phyloP scores from a whole-genome alignment of 2,888 invertebrate species.

The Villa cingulata region DNA sequence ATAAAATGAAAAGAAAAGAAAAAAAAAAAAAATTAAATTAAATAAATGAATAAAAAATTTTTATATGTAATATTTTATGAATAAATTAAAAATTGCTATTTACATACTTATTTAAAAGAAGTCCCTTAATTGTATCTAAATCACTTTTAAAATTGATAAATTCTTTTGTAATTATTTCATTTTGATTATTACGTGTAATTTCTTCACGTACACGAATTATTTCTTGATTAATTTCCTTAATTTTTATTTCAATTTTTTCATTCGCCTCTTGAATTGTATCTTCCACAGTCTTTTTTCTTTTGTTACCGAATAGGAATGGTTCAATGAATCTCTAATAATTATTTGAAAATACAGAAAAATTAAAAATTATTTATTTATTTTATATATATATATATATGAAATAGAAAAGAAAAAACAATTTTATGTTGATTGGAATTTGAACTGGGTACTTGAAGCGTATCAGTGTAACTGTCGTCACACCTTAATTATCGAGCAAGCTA shows the following conservation, averaged over 20 bases:
- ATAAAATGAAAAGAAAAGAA: no score
- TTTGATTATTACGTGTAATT: constrained; percentile 39
- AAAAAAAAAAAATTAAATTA: no score
- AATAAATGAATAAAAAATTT: background rate
- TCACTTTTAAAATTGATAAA: constrained; percentile 54
- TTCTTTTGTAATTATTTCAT: constrained; percentile 42
- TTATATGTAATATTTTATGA: background rate
- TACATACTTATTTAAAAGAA: constrained; percentile 55
- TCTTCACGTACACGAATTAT: constrained; percentile 52
- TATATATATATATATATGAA: background rate
- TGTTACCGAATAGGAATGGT: constrained; percentile 53
- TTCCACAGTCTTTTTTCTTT: constrained; percentile 49
- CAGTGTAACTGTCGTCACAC: no score
- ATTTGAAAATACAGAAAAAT: no score
- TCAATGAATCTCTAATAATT: constrained; percentile 52
- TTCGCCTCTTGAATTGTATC: constrained; percentile 55
- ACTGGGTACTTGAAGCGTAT: no score
- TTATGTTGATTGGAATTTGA: no score
- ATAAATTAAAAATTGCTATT: no score
- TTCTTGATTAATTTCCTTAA: constrained; percentile 48
- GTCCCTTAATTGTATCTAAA: constrained; percentile 56
- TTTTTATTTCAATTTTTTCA: constrained; percentile 46
- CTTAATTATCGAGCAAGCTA: no score
- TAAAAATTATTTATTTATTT: no score
- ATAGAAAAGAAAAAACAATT: background rate